Conservation (phyloP, 2,888 invertebrate genomes). For the Netelia melanura region DNA sequence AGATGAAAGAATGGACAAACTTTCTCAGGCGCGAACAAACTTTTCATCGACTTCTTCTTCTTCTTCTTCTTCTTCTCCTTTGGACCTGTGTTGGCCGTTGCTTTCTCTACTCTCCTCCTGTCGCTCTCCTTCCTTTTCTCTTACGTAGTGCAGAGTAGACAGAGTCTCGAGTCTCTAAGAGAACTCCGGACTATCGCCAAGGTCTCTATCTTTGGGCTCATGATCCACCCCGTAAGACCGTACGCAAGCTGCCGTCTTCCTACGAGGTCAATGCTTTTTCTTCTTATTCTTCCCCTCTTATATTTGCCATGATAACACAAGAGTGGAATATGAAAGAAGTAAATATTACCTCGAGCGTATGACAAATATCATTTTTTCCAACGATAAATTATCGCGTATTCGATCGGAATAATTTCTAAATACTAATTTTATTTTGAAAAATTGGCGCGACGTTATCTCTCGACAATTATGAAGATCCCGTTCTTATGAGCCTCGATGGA, state of each 20-base stretch:
- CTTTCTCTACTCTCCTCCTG: slow-evolving; percentile 2
- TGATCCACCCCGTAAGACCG: slow-evolving; percentile 54
- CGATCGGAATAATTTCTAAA: no score
- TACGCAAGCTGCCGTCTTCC: slow-evolving; percentile 25
- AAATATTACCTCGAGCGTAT: neutral
- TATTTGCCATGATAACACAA: neutral
- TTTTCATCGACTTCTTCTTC: slow-evolving; percentile 55
- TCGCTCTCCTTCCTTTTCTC: slow-evolving; percentile 24
- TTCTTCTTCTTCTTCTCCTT: slow-evolving; percentile 1
- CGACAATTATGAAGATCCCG: no score
- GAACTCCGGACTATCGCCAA: slow-evolving; percentile 30
- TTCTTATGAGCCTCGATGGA: no score
- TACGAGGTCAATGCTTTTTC: slow-evolving; percentile 60
- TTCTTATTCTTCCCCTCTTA: neutral
- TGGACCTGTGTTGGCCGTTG: slow-evolving; percentile 21
- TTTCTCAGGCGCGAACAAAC: slow-evolving; percentile 61
- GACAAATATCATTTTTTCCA: no score
- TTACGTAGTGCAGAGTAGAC: slow-evolving; percentile 2
- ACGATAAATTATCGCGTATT: no score
- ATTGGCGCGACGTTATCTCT: no score
- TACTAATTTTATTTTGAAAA: no score
- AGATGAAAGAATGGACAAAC: slow-evolving; percentile 64
- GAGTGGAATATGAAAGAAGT: neutral
- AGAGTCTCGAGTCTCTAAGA: slow-evolving; percentile 4
- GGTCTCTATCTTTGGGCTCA: slow-evolving; percentile 48